A percentile compares a stretch with the other conserved stretches of the same genome.
These are phyloP conservation scores for Parambassis ranga DNA, from an alignment of 2,797 vertebrate species.

Conservation along the genomic window DNA sequence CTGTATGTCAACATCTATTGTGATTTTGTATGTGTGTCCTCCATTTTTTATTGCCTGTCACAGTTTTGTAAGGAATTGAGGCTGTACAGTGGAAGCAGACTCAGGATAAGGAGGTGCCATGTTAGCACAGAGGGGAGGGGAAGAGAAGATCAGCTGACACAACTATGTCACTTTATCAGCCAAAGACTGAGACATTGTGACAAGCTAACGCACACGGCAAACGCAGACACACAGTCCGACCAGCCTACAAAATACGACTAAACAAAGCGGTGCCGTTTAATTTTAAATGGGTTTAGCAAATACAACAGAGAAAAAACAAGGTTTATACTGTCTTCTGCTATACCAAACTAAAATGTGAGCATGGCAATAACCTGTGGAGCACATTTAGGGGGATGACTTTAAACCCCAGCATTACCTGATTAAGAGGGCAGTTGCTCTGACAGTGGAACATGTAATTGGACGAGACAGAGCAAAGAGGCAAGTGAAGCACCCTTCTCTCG, in stretches of 20 bases:
- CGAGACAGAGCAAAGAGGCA: conserved; percentile 64
- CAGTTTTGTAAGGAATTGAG: conserved; percentile 51
- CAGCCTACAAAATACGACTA: conserved; percentile 5
- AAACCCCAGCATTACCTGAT: conserved; percentile 74
- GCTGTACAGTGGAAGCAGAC: conserved; percentile 46
- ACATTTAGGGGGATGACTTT: conserved; percentile 50
- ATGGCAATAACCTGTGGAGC: conserved; percentile 45
- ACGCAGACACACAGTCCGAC: neutral
- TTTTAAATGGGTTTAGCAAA: neutral
- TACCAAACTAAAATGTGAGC: conserved; percentile 19
- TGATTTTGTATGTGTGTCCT: conserved; percentile 3
- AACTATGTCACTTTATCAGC: conserved; percentile 66
- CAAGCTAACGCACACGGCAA: conserved; percentile 24
- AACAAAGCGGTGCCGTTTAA: neutral
- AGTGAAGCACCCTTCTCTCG: conserved; percentile 30
- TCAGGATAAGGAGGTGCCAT: conserved; percentile 55
- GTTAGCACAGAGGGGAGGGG: conserved; percentile 28
- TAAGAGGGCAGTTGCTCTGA: conserved; percentile 67
- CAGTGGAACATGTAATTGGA: conserved; percentile 71
- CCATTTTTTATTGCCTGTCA: conserved; percentile 50
- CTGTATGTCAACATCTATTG: conserved; percentile 22
- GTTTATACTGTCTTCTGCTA: conserved; percentile 7
- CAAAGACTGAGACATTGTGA: conserved; percentile 52
- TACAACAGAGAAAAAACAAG: too few species aligned
- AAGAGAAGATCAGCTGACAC: conserved; percentile 60